A percentile compares a stretch with the other conserved stretches of the same genome.
These are phyloP conservation scores for Darevskia nairensis DNA, from an alignment of 2,797 vertebrate species.

Conservation along the genomic window DNA sequence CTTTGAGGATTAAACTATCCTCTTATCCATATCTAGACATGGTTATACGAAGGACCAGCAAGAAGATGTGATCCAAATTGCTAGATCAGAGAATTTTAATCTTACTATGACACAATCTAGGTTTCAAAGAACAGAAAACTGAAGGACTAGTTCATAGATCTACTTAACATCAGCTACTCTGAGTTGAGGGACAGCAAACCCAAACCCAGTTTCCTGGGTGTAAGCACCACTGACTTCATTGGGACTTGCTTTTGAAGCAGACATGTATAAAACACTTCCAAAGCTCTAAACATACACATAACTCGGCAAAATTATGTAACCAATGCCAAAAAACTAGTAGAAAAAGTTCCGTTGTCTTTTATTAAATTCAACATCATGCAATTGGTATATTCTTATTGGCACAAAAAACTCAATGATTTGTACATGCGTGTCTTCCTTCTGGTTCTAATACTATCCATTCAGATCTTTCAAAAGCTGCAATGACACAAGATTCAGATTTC, in stretches of 20 bases:
- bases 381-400: background rate
- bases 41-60: background rate
- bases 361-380: constrained; percentile 9
- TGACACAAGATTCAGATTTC: constrained; percentile 44
- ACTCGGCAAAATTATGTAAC: background rate
- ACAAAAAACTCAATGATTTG: background rate
- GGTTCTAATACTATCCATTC: constrained; percentile 12
- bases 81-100: background rate
- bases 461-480: constrained; percentile 47
- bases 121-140: background rate
- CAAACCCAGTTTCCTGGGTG: background rate
- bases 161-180: background rate
- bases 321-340: background rate
- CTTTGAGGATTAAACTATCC: background rate
- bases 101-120: background rate
- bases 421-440: constrained; percentile 31
- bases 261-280: background rate
- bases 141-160: background rate
- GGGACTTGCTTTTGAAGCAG: background rate
- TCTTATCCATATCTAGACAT: background rate
- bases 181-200: background rate
- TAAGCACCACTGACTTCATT: background rate
- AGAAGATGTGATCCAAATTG: background rate
- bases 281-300: no score
- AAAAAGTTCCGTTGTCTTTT: constrained; percentile 12